phyloP scores from a whole-genome alignment of 2,888 invertebrate genomes.

The Notodromas monacha region DNA sequence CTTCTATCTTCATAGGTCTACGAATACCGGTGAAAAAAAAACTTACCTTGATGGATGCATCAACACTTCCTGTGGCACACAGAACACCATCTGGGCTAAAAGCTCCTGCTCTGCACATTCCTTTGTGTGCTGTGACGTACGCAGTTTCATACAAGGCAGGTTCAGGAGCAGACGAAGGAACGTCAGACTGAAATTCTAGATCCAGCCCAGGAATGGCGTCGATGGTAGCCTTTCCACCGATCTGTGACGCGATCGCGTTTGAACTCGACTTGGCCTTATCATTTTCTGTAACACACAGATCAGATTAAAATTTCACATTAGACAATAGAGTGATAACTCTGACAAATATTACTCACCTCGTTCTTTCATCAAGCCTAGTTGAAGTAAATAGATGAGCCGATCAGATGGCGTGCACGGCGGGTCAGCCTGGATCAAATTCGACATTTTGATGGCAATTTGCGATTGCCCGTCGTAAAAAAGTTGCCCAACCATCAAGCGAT shows the following conservation, averaged over 20 bases:
- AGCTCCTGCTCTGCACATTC: slow-evolving; percentile 56
- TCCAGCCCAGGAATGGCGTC: slow-evolving; percentile 32
- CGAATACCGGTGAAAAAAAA: not conserved
- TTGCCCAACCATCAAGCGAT: no score
- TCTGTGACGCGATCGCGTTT: no score
- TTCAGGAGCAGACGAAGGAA: slow-evolving; percentile 66
- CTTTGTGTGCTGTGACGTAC: slow-evolving; percentile 58
- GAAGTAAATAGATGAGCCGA: slow-evolving; percentile 47
- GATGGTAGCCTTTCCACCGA: not conserved
- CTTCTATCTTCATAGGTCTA: not conserved
- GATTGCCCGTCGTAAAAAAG: slow-evolving; percentile 90
- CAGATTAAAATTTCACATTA: no score
- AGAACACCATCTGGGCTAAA: slow-evolving; percentile 80
- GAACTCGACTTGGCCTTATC: no score
- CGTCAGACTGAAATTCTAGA: slow-evolving; percentile 83
- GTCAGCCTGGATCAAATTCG: slow-evolving; percentile 52
- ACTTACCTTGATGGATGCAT: slow-evolving; percentile 70
- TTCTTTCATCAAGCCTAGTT: slow-evolving; percentile 51
- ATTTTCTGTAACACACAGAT: no score
- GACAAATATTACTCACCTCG: slow-evolving; percentile 20
- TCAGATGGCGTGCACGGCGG: slow-evolving; percentile 89
- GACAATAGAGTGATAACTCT: not conserved
- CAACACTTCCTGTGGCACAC: slow-evolving; percentile 88
- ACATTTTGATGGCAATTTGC: slow-evolving; percentile 51
- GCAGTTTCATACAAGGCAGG: slow-evolving; percentile 93